phyloP scores from a whole-genome alignment of 2,113 vertebrate genomes.

The Etheostoma spectabile region DNA sequence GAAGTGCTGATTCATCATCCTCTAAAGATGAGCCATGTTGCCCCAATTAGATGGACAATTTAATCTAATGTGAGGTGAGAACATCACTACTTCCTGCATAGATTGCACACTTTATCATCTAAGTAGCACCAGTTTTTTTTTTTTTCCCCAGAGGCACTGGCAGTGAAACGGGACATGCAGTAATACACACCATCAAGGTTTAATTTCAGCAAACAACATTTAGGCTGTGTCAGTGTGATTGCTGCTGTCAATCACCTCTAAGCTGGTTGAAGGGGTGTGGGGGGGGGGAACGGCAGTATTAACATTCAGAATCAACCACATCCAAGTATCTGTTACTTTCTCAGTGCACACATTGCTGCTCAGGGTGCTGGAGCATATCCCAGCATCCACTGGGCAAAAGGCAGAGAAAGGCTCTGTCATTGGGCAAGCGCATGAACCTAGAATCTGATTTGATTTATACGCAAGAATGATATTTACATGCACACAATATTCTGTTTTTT shows the following conservation, averaged over 20 bases:
- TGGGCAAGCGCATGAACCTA: not conserved
- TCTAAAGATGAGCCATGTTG: constrained; percentile 51
- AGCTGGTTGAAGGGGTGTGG: constrained; percentile 23
- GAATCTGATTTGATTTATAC: not conserved
- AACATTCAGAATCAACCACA: constrained; percentile 16
- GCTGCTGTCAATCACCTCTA: constrained; percentile 70
- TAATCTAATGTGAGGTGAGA: constrained; percentile 67
- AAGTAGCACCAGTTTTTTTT: constrained; percentile 56
- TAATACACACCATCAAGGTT: constrained; percentile 43
- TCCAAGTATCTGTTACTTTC: constrained; percentile 1
- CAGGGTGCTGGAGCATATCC: constrained; percentile 14
- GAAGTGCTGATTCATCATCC: constrained; percentile 30
- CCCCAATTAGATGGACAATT: constrained; percentile 76
- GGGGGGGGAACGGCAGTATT: not conserved
- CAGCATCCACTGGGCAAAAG: constrained; percentile 17
- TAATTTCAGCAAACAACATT: constrained; percentile 72
- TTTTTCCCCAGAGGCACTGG: constrained; percentile 39
- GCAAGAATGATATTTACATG: no score
- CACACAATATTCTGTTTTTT: no score
- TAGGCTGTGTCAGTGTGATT: constrained; percentile 62
- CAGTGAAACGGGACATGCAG: constrained; percentile 38
- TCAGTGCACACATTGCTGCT: not conserved
- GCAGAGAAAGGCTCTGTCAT: not conserved
- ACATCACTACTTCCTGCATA: constrained; percentile 38
- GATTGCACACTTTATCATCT: constrained; percentile 77